Conservation (phyloP, 2,113 vertebrate species). For the Menidia beryllina region DNA sequence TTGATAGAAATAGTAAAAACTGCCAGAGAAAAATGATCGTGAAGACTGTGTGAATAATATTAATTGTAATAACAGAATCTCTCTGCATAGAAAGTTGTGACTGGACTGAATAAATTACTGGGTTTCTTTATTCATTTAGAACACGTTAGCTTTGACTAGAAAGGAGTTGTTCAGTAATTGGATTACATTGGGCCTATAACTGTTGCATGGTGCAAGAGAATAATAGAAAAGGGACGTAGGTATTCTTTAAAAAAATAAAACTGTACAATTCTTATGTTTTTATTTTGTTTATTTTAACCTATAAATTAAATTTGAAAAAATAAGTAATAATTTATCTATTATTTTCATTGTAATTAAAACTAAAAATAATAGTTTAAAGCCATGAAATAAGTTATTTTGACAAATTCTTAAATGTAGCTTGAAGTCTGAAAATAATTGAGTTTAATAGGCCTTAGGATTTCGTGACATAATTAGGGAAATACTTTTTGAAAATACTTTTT, state of each 20-base stretch:
- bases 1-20: neutral
- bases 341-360: neutral
- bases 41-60: too few species aligned
- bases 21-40: too few species aligned
- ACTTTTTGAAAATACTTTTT: neutral
- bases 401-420: neutral
- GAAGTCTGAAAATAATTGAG: neutral
- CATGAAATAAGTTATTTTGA: neutral
- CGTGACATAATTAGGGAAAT: neutral
- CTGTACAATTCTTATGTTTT: neutral
- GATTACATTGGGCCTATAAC: slow-evolving; percentile 47
- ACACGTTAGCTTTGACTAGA: neutral
- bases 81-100: too few species aligned
- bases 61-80: too few species aligned
- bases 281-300: neutral
- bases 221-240: neutral
- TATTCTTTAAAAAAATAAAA: neutral
- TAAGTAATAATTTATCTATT: neutral
- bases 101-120: neutral
- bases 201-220: slow-evolving; percentile 55
- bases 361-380: too few species aligned
- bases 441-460: neutral
- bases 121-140: neutral
- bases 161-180: neutral
- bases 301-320: neutral